A percentile compares a stretch with the other conserved stretches of the same genome.
Conservation (phyloP, 2,888 invertebrate genomes). For the Notocelia uddmanniana region DNA sequence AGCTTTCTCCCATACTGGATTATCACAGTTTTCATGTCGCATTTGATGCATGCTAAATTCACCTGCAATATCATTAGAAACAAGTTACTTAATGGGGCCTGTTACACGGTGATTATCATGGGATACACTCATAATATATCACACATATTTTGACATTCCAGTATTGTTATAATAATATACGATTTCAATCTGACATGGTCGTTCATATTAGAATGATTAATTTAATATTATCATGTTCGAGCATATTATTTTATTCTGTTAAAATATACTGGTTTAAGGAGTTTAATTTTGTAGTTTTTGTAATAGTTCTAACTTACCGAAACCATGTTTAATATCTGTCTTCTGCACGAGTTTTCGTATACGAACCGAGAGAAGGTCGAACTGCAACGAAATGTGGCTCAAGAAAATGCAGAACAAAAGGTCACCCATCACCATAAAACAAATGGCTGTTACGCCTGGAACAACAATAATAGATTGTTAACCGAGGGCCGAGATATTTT, state of each 20-base stretch:
- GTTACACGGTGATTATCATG: background rate
- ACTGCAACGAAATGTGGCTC: slow-evolving; percentile 72
- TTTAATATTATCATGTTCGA: too few species aligned
- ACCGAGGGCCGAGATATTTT: too few species aligned
- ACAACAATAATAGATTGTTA: slow-evolving; percentile 2
- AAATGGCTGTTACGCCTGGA: slow-evolving; percentile 65
- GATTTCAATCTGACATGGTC: too few species aligned
- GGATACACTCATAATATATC: too few species aligned
- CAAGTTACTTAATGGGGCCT: background rate
- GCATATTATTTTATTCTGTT: too few species aligned
- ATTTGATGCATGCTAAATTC: slow-evolving; percentile 15
- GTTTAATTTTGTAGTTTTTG: too few species aligned
- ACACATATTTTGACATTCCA: too few species aligned
- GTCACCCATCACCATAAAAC: slow-evolving; percentile 70
- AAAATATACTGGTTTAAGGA: too few species aligned
- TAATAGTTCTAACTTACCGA: slow-evolving; percentile 70
- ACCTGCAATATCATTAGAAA: background rate
- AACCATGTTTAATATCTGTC: slow-evolving; percentile 59
- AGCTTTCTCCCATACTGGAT: slow-evolving; percentile 53
- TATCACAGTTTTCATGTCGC: slow-evolving; percentile 26
- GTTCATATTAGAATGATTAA: too few species aligned
- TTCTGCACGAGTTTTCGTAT: slow-evolving; percentile 64
- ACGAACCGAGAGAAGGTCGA: slow-evolving; percentile 67
- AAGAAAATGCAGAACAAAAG: slow-evolving; percentile 70
- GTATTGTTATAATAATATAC: too few species aligned